Base-by-base conservation (phyloP, 2,888 invertebrate species). In the Eristalinus sepulchralis region DNA sequence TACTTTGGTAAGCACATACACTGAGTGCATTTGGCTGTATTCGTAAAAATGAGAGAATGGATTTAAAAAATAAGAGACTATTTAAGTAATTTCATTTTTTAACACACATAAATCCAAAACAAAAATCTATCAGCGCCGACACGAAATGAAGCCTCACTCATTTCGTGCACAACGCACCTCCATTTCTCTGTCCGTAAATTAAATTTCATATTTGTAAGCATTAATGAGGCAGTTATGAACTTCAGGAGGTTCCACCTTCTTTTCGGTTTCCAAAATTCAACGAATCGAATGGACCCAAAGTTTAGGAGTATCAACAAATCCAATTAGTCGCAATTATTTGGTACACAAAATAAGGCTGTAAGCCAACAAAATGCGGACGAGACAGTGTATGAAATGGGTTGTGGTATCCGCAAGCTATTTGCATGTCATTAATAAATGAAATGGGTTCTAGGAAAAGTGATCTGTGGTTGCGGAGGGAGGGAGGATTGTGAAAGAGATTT, bases 271-370 rank as follows among this genome's bases (percentile, higher is more conserved):
- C 20, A 27, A 39, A n/a, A 57, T 67, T 36, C 24, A 47, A 66
- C 63, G 22, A 85, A 77, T 85, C 77, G 77, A 85, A 85, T 80
- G 84, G 85, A 78, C 82, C 82, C 73, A 68, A 60, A 71, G 84
- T 80, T 75, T 71, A 70, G 70, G 70, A 68, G 73, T 79, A 78
- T 66, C 64, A 82, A 85, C 85, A 85, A 85, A 85, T 85, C 85
- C 82, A 85, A 85, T 85, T 85, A 85, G 72, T 85, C 82, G 82
- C 82, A 85, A 85, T 85, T 85, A 85, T 85, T 82, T 77, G 82
- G 85, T 85, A 81, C 82, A 85, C 73, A 82, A 82, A 85, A 34
- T 73, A 77, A 82, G 85, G 82, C 85, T 77, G 72, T 85, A 77
- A 77, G 81, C 81, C 72, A 77, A 62, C 63, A 60, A 53, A 53